Conservation (phyloP, 2,797 vertebrate genomes). For the Melanotaenia parkinsoni region DNA sequence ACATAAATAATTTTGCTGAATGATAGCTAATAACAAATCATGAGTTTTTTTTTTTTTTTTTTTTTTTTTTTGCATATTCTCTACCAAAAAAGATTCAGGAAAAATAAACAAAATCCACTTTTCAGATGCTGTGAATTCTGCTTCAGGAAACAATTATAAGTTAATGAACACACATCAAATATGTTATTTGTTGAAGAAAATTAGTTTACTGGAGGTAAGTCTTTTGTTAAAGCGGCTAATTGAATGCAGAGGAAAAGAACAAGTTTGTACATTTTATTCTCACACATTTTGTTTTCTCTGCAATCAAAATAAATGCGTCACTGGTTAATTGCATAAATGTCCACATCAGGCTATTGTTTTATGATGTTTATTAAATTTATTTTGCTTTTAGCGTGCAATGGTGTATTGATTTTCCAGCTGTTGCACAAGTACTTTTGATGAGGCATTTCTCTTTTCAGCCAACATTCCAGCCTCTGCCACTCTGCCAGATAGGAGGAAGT, state of each 20-base stretch:
- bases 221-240: slow-evolving; percentile 15
- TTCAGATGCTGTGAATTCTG: neutral
- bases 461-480: slow-evolving; percentile 70
- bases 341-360: slow-evolving; percentile 43
- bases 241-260: slow-evolving; percentile 6
- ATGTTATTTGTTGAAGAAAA: neutral
- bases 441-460: slow-evolving; percentile 79
- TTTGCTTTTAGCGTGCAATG: slow-evolving; percentile 71
- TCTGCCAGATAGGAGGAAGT: slow-evolving; percentile 67
- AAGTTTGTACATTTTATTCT: slow-evolving; percentile 21
- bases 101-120: neutral
- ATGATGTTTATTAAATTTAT: slow-evolving; percentile 54
- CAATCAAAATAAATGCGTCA: slow-evolving; percentile 39
- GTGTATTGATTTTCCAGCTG: slow-evolving; percentile 77
- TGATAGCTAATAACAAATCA: neutral
- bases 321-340: slow-evolving; percentile 52
- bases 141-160: neutral
- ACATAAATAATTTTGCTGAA: neutral
- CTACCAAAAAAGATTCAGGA: neutral
- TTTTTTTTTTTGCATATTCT: neutral
- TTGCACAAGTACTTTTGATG: slow-evolving; percentile 79
- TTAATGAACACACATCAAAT: neutral
- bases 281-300: slow-evolving; percentile 17
- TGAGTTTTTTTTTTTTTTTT: neutral
- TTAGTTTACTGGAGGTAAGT: neutral